A percentile compares a stretch with the other conserved stretches of the same genome.
phyloP scores from a whole-genome alignment of 1,140 invertebrate species.

The Conus betulinus region DNA sequence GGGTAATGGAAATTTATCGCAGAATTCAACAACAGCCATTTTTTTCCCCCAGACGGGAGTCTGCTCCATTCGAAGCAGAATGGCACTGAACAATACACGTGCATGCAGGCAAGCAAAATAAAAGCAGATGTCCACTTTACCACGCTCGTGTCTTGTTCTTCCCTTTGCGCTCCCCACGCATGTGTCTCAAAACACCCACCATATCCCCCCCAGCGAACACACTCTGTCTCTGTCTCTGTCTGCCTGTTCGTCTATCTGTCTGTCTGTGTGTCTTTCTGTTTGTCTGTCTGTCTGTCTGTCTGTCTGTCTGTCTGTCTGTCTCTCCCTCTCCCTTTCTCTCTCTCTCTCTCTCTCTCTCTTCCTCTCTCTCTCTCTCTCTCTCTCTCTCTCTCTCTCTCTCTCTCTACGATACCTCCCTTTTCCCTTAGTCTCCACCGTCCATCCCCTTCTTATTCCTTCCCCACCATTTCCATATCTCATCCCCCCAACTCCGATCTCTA shows the following conservation, averaged over 20 bases:
- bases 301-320: neutral
- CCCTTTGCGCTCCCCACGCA: no score
- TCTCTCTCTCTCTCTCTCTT: neutral
- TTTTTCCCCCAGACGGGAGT: no score
- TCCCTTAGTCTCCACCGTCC: neutral
- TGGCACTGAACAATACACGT: no score
- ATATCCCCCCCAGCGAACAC: no score
- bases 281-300: neutral
- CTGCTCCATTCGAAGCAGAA: no score
- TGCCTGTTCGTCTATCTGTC: neutral
- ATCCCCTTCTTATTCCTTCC: neutral
- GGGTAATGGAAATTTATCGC: no score
- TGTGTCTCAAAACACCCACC: no score
- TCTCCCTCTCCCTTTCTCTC: neutral
- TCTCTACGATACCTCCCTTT: neutral
- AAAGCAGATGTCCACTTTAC: no score
- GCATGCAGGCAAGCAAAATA: no score
- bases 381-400: conserved; percentile 12
- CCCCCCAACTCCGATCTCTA: no score
- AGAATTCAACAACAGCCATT: no score
- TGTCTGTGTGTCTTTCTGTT: neutral
- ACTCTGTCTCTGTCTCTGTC: neutral
- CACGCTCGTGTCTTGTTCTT: no score
- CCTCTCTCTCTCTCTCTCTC: conserved; percentile 7
- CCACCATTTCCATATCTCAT: neutral